Base-by-base conservation (phyloP, 2,888 invertebrate genomes). In the Drepana falcataria region DNA sequence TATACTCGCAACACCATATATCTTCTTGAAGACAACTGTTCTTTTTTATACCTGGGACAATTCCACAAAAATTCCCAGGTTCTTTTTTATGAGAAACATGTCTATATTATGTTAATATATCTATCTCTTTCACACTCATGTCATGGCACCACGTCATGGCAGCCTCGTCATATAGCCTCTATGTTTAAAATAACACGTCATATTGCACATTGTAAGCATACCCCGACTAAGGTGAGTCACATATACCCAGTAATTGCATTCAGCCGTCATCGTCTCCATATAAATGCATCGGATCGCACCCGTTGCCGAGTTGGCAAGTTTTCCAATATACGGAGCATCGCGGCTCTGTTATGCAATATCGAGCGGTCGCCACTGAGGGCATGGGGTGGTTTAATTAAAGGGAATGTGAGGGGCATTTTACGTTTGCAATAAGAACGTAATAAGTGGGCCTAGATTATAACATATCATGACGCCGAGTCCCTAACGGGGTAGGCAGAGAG, bases 321-420 rank as follows among this genome's bases (percentile, higher is more conserved):
- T 69, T 64, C 69, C 71, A 69, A 72, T 72, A 72, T 69, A 63
- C 54, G 49, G 59, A 34, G 54, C 48, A 59, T 57, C 56, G 61
- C 60, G 58, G 57, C 58, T 55, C 51, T 48, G 57, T 53, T 62
- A 64, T 61, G 67, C 64, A 58, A 60, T 65, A 56, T 60, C 60
- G 60, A 53, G 51, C 59, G 35, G 55, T 53, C 55, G 64, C 56
- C 53, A 54, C 49, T 54, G 53, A 56, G 49, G 47, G 51, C 52
- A 37, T 9, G 44, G 44, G 3, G 9, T 44, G 6, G 44, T 9
- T 44, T 44, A 44, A 44, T 44, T 44, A 44, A 44, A 44, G 5
- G n/a, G 55, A 58, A 63, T 68, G 9, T 44, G 9, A 44, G 44
- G 44, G 37, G 37, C 37, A 37, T 37, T 4, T 37, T 37, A 21